Conservation (phyloP, 2,113 vertebrate species). For the Pandion haliaetus region DNA sequence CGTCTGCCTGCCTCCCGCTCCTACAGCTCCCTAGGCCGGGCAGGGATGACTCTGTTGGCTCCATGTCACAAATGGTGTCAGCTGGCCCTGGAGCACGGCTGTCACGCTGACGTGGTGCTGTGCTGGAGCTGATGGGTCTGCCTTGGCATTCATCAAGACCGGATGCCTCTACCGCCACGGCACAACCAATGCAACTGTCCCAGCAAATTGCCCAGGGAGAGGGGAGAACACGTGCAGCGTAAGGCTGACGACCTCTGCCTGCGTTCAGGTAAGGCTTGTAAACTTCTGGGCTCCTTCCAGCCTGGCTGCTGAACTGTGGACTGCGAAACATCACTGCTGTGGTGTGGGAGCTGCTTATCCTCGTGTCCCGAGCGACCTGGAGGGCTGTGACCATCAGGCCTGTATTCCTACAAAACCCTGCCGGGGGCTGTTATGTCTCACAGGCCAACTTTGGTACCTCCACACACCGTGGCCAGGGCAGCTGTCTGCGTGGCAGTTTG, state of each 20-base stretch:
- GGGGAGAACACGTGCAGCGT: neutral
- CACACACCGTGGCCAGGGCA: no score
- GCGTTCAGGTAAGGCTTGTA: no score
- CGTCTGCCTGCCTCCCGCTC: neutral
- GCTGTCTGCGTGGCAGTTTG: no score
- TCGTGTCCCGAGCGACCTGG: rapidly evolving
- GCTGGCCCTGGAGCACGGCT: neutral
- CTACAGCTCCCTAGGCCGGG: neutral
- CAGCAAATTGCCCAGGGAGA: neutral
- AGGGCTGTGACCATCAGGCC: neutral
- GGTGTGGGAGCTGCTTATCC: neutral
- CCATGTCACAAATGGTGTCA: neutral
- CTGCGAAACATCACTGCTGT: neutral
- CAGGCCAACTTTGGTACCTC: rapidly evolving
- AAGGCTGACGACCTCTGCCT: neutral
- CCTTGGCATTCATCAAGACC: neutral
- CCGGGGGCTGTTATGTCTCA: rapidly evolving
- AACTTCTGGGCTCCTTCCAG: neutral
- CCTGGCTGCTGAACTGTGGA: neutral
- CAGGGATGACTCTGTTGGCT: neutral
- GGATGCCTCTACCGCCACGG: neutral
- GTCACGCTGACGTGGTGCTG: rapidly evolving
- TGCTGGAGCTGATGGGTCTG: neutral
- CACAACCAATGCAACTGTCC: neutral
- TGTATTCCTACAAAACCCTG: neutral